phyloP scores from a whole-genome alignment of 2,113 vertebrate genomes.

The Cryptoleucopteryx plumbea region DNA sequence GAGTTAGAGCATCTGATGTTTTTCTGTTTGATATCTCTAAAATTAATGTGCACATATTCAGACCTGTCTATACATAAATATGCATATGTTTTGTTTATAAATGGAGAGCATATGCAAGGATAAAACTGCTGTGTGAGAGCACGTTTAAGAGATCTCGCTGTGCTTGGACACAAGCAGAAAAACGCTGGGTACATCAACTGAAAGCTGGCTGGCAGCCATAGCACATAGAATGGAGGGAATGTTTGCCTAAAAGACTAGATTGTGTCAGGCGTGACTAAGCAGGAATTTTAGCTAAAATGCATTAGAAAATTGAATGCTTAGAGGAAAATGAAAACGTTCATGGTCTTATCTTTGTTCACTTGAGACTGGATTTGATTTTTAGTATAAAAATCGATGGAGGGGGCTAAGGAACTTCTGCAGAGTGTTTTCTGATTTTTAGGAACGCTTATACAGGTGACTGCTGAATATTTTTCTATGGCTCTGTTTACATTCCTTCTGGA shows the following conservation, averaged over 20 bases:
- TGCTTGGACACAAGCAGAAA: background rate
- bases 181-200: background rate
- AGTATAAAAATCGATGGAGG: background rate
- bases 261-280: constrained; percentile 51
- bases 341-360: background rate
- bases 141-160: background rate
- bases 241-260: constrained; percentile 19
- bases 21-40: background rate
- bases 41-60: background rate
- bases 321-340: background rate
- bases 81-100: background rate
- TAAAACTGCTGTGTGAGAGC: background rate
- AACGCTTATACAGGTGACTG: constrained; percentile 5
- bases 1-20: background rate
- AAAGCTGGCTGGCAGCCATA: constrained; percentile 24
- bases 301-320: constrained; percentile 15
- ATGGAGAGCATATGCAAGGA: background rate
- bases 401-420: background rate
- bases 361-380: background rate
- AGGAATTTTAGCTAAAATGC: constrained; percentile 38
- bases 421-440: background rate
- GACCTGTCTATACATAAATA: background rate
- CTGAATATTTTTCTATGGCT: background rate
- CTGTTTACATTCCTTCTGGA: constrained; percentile 12
- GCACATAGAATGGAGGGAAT: background rate